Conservation (phyloP, 1,140 invertebrate species). For the Lordiphosa collinella region DNA sequence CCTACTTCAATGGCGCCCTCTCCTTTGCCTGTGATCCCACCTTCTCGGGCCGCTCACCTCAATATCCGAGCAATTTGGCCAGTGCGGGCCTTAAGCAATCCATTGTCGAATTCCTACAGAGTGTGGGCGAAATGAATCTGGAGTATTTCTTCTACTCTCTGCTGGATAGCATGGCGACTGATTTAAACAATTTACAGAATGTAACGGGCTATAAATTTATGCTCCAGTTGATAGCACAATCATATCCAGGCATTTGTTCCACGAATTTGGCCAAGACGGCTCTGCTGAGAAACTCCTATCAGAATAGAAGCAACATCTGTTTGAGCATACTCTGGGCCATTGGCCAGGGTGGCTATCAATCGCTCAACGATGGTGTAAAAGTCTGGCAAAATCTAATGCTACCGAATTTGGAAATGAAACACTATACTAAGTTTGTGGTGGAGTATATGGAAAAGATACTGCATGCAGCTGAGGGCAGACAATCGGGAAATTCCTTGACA, state of each 20-base stretch:
- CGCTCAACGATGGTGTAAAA: constrained; percentile 87
- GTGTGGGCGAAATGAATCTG: constrained; percentile 80
- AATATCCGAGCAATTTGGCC: constrained; percentile 66
- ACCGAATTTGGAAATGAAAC: constrained; percentile 86
- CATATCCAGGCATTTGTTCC: constrained; percentile 83
- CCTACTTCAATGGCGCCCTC: constrained; percentile 53
- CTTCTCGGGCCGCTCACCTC: constrained; percentile 62
- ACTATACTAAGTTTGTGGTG: constrained; percentile 85
- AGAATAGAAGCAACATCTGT: constrained; percentile 88
- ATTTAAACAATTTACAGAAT: constrained; percentile 69
- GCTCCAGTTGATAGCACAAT: constrained; percentile 84
- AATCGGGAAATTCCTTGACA: constrained; percentile 11
- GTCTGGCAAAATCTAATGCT: constrained; percentile 91
- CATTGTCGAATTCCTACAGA: constrained; percentile 73
- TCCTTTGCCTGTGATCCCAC: constrained; percentile 65
- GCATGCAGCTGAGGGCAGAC: constrained; percentile 47
- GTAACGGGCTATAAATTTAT: constrained; percentile 86
- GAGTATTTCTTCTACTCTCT: constrained; percentile 83
- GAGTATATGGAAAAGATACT: constrained; percentile 86
- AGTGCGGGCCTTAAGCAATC: constrained; percentile 34
- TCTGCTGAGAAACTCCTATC: constrained; percentile 86
- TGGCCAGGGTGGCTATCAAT: constrained; percentile 86
- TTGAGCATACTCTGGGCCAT: constrained; percentile 89
- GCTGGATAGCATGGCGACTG: constrained; percentile 82
- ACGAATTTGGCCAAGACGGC: constrained; percentile 83